phyloP scores from a whole-genome alignment of 2,113 vertebrate species.

The Vidua macroura region DNA sequence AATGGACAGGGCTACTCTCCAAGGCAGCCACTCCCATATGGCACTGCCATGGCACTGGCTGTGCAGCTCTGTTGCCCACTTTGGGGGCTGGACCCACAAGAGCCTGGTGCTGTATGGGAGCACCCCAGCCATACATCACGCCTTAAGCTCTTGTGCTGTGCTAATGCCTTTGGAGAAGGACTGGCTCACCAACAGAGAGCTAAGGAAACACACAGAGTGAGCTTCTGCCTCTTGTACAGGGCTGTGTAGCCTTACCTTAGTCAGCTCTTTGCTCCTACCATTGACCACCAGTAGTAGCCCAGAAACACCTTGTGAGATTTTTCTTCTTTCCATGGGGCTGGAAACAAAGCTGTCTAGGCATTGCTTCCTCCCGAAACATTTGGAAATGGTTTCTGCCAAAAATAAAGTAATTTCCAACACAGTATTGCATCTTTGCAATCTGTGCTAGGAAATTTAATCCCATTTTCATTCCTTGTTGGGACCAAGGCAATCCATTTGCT shows the following conservation, averaged over 20 bases:
- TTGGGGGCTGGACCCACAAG: background rate
- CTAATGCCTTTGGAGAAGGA: background rate
- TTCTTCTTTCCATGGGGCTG: background rate
- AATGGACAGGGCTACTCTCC: background rate
- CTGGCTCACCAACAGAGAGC: background rate
- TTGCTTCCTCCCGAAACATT: background rate
- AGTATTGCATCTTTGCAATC: background rate
- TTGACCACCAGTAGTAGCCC: background rate
- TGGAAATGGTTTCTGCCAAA: background rate
- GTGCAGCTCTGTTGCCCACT: background rate
- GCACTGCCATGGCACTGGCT: background rate
- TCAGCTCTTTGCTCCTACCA: background rate
- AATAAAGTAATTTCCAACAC: background rate
- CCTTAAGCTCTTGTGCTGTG: background rate
- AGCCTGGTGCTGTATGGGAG: background rate
- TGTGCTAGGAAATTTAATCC: background rate
- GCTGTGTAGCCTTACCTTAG: background rate
- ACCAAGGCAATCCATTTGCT: background rate
- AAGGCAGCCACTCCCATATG: background rate
- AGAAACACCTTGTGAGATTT: background rate
- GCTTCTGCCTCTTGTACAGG: background rate
- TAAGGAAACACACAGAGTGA: background rate
- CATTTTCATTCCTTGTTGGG: background rate
- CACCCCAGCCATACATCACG: background rate
- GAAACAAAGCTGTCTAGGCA: background rate